A percentile compares a stretch with the other conserved stretches of the same genome.
These are phyloP conservation scores for Sparidentex hasta DNA, from an alignment of 2,797 vertebrate genomes.

Conservation along the genomic window DNA sequence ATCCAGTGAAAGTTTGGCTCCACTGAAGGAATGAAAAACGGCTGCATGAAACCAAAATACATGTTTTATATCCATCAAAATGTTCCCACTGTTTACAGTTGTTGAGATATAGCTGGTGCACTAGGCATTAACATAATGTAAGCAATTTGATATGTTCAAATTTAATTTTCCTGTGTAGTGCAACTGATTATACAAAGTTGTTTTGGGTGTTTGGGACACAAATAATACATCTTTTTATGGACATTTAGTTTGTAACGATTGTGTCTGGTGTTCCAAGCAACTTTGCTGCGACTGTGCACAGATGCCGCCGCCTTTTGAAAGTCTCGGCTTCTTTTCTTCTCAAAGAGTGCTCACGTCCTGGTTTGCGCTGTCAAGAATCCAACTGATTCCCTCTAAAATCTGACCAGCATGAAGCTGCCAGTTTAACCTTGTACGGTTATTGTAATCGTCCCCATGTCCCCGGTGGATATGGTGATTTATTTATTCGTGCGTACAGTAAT, in stretches of 20 bases:
- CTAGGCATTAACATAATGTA: no score
- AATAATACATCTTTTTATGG: not conserved
- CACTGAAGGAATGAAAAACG: not conserved
- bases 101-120: not conserved
- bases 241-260: no score
- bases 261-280: not conserved
- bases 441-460: constrained; percentile 25
- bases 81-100: not conserved
- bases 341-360: not conserved
- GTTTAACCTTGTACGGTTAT: constrained; percentile 28
- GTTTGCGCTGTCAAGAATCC: not conserved
- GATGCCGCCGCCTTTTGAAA: not conserved
- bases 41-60: not conserved
- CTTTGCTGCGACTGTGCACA: not conserved
- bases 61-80: no score
- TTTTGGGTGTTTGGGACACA: not conserved
- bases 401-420: constrained; percentile 7
- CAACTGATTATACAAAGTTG: not conserved
- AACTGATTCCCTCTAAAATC: not conserved
- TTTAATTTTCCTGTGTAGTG: not conserved
- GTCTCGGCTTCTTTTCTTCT: not conserved
- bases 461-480: constrained; percentile 21
- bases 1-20: not conserved
- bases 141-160: not conserved
- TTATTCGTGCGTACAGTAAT: constrained; percentile 5